Percentiles rank a stretch among this genome's conserved stretches.
These are phyloP conservation scores for Drosophila mimica DNA, from an alignment of 2,888 invertebrate species.

Conservation along the genomic window DNA sequence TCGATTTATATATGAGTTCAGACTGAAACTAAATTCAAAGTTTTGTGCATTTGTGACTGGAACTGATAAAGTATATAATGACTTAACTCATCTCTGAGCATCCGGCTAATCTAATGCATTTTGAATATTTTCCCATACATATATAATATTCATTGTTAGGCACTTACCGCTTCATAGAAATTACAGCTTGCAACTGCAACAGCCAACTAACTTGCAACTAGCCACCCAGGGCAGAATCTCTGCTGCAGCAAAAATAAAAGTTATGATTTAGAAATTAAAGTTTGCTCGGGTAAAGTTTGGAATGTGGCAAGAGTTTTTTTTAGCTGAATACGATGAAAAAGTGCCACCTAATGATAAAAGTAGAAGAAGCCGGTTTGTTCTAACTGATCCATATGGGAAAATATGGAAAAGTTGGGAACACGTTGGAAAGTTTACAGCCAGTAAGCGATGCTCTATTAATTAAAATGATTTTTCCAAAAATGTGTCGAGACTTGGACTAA, in stretches of 20 bases:
- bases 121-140: neutral
- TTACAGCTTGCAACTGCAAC: slow-evolving; percentile 14
- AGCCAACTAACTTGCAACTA: slow-evolving; percentile 21
- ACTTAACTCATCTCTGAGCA: slow-evolving; percentile 1
- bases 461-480: neutral
- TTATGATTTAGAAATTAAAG: slow-evolving; percentile 77
- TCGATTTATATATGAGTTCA: neutral
- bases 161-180: slow-evolving; percentile 42
- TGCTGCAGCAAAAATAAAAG: slow-evolving; percentile 61
- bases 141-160: slow-evolving; percentile 33
- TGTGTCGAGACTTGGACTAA: slow-evolving; percentile 1
- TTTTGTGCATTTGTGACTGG: neutral
- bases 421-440: slow-evolving; percentile 40
- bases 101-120: slow-evolving; percentile 1
- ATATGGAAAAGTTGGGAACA: slow-evolving; percentile 46
- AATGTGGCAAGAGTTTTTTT: slow-evolving; percentile 29
- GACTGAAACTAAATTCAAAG: neutral
- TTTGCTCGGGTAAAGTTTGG: slow-evolving; percentile 50
- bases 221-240: slow-evolving; percentile 13
- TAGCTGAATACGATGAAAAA: slow-evolving; percentile 48
- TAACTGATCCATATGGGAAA: slow-evolving; percentile 61
- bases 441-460: slow-evolving; percentile 21
- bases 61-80: neutral
- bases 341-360: slow-evolving; percentile 65
- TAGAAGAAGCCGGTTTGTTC: slow-evolving; percentile 54